Evolutionary conservation across 2,113 vertebrate genomes (phyloP), one percentile per base, ranked within the genome.

Genomic region (Lagopus leucura): DNA sequence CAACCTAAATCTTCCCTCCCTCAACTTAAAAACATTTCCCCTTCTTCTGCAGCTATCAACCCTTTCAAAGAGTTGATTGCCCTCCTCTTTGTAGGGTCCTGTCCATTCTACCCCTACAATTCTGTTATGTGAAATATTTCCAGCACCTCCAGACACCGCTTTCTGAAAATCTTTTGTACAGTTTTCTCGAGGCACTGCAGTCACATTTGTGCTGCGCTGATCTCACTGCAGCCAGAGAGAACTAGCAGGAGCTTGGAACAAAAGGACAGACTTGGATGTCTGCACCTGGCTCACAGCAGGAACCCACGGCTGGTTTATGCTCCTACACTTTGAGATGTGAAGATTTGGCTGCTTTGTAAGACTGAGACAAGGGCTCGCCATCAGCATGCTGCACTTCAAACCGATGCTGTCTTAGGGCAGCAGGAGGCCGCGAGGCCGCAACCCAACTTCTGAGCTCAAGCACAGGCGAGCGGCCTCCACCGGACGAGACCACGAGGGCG

Each of bases 401-500:
- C 8, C 5, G 6, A 7, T 2, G 38, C 25, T 54, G 22, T 13
- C 28, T 50, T 1, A 1, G 40, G 17, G 34, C 40, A 60, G 65
- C 52, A 36, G 34, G 1, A 38, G 14, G 8, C 38, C 22, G 8
- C 60, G 16, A 24, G n/a, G 12, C 25, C 5, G 21, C 6, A 45
- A n/a, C 10, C 11, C 13, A 7, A 21, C 20, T 11, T 32, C 20
- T 9, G 19, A 36, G 25, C 60, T 8, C 15, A 21, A 15, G 16
- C 36, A 24, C 19, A 24, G n/a, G 7, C 7, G 20, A 45, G 34
- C 8, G 2, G 43, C 43, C 72, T 19, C 48, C 54, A n/a, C 27
- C 52, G 89, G 95, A 38, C 71, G 82, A 94, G 42, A 92, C 91
- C 91, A 95, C 34, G 40, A 70, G 17, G 66, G 61, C 40, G 20